Percentiles rank a stretch among this genome's conserved stretches.
Evolutionary conservation across 2,113 vertebrate species (phyloP).

Genomic region (Struthio camelus): DNA sequence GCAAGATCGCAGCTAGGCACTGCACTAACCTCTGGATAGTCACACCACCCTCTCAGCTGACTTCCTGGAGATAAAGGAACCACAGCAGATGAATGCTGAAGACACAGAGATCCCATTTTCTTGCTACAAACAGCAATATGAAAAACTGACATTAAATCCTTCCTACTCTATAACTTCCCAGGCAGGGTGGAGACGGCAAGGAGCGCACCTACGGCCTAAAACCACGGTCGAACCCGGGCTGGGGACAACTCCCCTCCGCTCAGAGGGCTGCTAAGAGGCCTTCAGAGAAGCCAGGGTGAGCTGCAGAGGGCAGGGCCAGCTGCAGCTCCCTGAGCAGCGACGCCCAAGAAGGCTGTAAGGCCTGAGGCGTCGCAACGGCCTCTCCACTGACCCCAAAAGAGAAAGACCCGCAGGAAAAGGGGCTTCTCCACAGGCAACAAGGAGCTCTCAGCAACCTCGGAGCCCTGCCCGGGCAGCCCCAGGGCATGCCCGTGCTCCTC

Average conservation of each 20-base stretch:
- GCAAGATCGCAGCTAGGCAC: rapidly evolving
- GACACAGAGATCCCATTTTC: rapidly evolving
- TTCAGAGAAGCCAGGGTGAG: background rate
- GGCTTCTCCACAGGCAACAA: no score
- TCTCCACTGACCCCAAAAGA: background rate
- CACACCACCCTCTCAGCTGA: background rate
- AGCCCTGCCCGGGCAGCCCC: no score
- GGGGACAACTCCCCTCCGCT: background rate
- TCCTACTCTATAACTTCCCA: rapidly evolving
- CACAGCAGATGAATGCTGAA: rapidly evolving
- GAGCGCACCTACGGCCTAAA: background rate
- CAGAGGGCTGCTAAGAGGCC: background rate
- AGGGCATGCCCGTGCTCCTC: no score
- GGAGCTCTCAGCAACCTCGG: no score
- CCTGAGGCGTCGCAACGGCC: background rate
- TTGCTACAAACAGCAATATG: rapidly evolving
- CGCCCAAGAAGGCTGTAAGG: no score
- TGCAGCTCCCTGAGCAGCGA: no score
- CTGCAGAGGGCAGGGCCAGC: background rate
- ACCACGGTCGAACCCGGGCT: no score
- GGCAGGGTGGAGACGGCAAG: background rate
- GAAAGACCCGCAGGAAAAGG: no score
- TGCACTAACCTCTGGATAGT: rapidly evolving
- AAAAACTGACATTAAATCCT: rapidly evolving
- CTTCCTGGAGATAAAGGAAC: background rate